Evolutionary conservation across 2,797 vertebrate species (phyloP), one percentile per base, ranked within the genome.

Genomic region (Psittacula derbiana): DNA sequence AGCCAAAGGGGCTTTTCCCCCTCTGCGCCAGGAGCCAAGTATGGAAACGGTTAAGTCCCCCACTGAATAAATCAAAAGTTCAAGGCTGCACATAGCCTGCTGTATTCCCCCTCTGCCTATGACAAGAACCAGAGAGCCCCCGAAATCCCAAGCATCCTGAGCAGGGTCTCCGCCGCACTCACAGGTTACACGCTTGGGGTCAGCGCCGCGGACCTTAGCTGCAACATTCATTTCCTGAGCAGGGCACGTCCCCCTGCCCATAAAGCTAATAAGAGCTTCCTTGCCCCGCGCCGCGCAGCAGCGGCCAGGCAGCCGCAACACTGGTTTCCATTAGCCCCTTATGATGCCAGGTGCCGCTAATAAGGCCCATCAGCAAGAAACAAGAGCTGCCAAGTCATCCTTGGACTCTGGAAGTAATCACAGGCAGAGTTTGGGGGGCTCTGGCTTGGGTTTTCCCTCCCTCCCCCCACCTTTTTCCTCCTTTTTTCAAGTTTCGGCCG

Each of bases 151-250:
- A 97, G 97, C 98, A 98, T 98, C 98, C 98, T 98, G 98, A 80
- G 21, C 94, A 78, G 97, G 98, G 97, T 97, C 97, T 96, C 73
- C 27, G 80, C 95, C 25, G 97, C 50, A 92, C 94, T 97, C 98
- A 98, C 98, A 98, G 98, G 98, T 98, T 98, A 98, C 96, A 79
- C 60, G 84, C 96, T 96, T 88, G 97, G 98, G 98, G 98, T 98
- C 98, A 98, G 96, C 96, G 94, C 94, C 71, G 53, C 16, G 95
- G 98, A 98, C 98, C 98, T 98, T 96, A 95, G 96, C 95, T 60
- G 97, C 98, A 98, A 98, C 98, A 93, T 98, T 99, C 98, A 99
- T 99, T 99, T 99, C 99, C 99, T 99, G 99, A 97, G 97, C 97
- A 97, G 98, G 98, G 98, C 98, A 98, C 96, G 98, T 98, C 97